Evolutionary conservation across 2,888 invertebrate genomes (phyloP).

Genomic region (Patella caerulea): DNA sequence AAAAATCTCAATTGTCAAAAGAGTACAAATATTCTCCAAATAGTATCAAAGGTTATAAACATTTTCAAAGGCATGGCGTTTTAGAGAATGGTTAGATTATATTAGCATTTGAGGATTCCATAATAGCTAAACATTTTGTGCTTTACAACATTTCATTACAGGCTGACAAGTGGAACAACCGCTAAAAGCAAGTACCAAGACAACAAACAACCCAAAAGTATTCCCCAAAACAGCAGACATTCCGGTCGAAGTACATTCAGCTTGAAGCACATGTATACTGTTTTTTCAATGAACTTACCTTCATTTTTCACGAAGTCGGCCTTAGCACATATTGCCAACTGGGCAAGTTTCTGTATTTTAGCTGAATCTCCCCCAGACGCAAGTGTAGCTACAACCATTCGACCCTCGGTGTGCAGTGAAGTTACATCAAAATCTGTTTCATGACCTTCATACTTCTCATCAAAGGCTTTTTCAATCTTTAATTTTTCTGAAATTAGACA

Average conservation of each 20-base stretch:
- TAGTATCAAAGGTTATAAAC: too few relatives aligned
- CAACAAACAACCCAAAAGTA: not conserved
- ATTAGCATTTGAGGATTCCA: too few relatives aligned
- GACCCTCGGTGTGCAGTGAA: slow-evolving; percentile 49
- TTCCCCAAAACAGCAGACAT: not conserved
- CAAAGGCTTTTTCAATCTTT: slow-evolving; percentile 48
- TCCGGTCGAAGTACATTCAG: not conserved
- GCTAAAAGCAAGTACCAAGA: not conserved
- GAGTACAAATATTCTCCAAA: too few relatives aligned
- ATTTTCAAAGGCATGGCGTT: too few relatives aligned
- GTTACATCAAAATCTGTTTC: slow-evolving; percentile 17
- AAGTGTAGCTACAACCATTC: slow-evolving; percentile 40
- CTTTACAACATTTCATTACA: too few relatives aligned
- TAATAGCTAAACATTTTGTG: too few relatives aligned
- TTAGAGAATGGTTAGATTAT: too few relatives aligned
- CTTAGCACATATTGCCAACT: slow-evolving; percentile 49
- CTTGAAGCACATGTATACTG: not conserved
- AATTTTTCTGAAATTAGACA: slow-evolving; percentile 36
- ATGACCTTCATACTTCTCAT: slow-evolving; percentile 44
- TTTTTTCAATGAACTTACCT: slow-evolving; percentile 29
- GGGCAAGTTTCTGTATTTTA: slow-evolving; percentile 38
- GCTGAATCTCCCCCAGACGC: slow-evolving; percentile 22
- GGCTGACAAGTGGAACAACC: too few relatives aligned
- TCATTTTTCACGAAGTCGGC: slow-evolving; percentile 51
- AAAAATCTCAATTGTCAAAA: too few relatives aligned